Conservation (phyloP, 2,888 invertebrate species). For the Andrena minutula region DNA sequence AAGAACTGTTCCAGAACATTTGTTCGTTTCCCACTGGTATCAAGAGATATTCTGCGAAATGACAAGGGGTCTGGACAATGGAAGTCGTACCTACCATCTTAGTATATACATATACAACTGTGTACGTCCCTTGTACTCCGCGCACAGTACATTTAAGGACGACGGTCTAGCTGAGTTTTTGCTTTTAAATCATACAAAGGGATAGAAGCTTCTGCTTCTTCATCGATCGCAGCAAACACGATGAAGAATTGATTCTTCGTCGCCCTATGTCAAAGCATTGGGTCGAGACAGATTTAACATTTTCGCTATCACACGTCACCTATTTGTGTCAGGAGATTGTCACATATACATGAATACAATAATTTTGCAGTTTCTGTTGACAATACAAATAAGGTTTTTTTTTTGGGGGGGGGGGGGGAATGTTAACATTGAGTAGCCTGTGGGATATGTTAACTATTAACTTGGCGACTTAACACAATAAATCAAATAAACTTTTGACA, state of each 20-base stretch:
- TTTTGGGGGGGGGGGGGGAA: too few species aligned
- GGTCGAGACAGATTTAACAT: background rate
- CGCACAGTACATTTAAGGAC: slow-evolving; percentile 68
- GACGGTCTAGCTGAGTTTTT: slow-evolving; percentile 44
- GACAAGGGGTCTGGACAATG: slow-evolving; percentile 78
- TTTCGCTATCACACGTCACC: too few species aligned
- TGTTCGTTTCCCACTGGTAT: slow-evolving; percentile 74
- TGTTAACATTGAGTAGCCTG: too few species aligned
- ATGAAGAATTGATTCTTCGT: background rate
- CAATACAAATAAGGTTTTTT: too few species aligned
- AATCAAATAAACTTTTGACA: too few species aligned
- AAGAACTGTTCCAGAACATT: slow-evolving; percentile 72
- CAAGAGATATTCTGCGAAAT: slow-evolving; percentile 74
- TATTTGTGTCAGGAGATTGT: too few species aligned
- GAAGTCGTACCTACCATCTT: slow-evolving; percentile 61
- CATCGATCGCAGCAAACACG: slow-evolving; percentile 17
- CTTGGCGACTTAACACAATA: too few species aligned
- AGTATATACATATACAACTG: slow-evolving; percentile 53
- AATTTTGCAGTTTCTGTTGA: too few species aligned
- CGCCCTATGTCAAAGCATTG: background rate
- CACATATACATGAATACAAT: too few species aligned
- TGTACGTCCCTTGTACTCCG: slow-evolving; percentile 44
- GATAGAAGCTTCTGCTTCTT: slow-evolving; percentile 24
- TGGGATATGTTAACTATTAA: too few species aligned
- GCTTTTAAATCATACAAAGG: slow-evolving; percentile 52